Conservation (phyloP, 2,113 vertebrate species). For the Damaliscus lunatus region DNA sequence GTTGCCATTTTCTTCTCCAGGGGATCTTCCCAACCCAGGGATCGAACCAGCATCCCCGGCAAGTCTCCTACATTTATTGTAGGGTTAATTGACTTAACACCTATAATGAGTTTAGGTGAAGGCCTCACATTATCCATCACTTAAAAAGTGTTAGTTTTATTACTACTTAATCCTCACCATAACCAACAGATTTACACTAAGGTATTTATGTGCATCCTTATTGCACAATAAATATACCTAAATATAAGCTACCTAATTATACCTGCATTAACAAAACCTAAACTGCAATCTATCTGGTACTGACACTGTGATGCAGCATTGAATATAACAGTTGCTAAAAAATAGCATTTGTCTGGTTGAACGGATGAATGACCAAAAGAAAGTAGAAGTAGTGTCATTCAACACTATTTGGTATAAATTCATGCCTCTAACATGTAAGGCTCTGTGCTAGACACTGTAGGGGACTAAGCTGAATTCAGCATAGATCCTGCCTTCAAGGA, state of each 20-base stretch:
- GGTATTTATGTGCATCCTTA: not conserved
- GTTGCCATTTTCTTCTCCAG: not conserved
- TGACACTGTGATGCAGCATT: not conserved
- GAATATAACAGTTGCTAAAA: not conserved
- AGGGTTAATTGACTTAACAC: not conserved
- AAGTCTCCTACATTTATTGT: not conserved
- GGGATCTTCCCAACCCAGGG: not conserved
- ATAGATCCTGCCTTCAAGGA: not conserved
- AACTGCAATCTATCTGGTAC: not conserved
- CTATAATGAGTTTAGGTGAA: not conserved
- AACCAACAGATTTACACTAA: not conserved
- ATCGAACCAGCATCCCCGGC: not conserved
- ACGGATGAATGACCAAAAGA: not conserved
- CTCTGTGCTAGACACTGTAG: not conserved
- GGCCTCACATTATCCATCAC: not conserved
- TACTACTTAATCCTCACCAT: not conserved
- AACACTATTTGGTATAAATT: not conserved
- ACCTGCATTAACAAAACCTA: not conserved
- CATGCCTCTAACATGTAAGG: not conserved
- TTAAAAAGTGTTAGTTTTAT: slow-evolving; percentile 10
- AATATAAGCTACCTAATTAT: not conserved
- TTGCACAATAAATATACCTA: not conserved
- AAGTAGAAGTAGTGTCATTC: not conserved
- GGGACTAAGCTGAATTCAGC: not conserved
- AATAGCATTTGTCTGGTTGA: not conserved